Evolutionary conservation across 2,888 invertebrate genomes (phyloP), one percentile per base, ranked within the genome.

Genomic region (Clanis bilineata): DNA sequence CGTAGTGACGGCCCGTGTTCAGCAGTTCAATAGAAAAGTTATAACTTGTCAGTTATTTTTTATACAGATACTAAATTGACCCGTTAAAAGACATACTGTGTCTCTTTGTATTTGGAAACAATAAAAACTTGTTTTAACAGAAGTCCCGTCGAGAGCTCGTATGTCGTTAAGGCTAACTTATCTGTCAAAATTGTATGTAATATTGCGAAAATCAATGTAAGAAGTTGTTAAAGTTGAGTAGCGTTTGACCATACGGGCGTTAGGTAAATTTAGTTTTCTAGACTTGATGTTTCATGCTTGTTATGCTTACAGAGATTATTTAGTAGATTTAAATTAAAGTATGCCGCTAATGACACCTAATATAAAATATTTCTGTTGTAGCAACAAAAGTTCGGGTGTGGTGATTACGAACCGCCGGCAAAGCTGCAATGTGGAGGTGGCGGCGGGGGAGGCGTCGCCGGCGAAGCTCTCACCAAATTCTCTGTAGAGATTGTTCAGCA

Each of bases 401-500:
- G 95, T 51, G 94, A 94, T 66, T 95, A 94, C 79, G 96, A 96
- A 82, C 96, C 96, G 56, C 96, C 96, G 62, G 95, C 96, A 63
- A 97, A 96, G 86, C 88, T 92, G 62, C 90, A 95, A 93, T 83
- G 94, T 93, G 80, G 83, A 36, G 83, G 79, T 58, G 80, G 82
- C 61, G 86, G 85, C 57, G 87, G 86, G 57, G 87, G 86, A 58
- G 87, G 80, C 43, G 92, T 89, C 47, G 84, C 86, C 59, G 92
- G 92, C 69, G 94, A 94, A 72, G 93, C 90, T 22, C 89, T 92
- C 68, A 93, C 91, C 63, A 97, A 97, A 85, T 97, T 98, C 90
- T 97, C 97, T 3, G 97, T 98, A 64, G 97, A 98, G 89, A 98
- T 98, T 74, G 97, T 98, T 22, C 98, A 98, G 83, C 97, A 97